Conservation (phyloP, 2,888 invertebrate genomes). For the Idaea biselata region DNA sequence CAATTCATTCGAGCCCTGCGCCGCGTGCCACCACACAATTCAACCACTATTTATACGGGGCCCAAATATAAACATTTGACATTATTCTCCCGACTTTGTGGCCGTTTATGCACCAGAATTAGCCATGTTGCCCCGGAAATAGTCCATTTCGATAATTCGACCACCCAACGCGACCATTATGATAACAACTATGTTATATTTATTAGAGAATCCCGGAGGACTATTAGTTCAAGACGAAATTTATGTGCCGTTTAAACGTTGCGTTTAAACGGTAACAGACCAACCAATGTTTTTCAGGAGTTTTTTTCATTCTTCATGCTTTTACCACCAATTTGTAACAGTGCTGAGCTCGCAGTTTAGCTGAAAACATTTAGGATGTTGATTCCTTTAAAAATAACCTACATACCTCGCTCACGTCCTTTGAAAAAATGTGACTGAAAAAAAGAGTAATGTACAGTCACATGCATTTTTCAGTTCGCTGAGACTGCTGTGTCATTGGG, state of each 20-base stretch:
- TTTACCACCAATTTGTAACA: conserved; percentile 20
- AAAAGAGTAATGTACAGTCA: conserved; percentile 47
- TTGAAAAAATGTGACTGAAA: conserved; percentile 36
- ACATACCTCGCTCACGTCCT: conserved; percentile 32
- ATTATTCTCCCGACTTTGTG: conserved; percentile 52
- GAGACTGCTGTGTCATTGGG: conserved; percentile 38
- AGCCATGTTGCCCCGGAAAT: conserved; percentile 40
- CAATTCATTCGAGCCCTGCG: conserved; percentile 63
- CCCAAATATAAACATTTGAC: conserved; percentile 65
- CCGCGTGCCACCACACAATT: conserved; percentile 55
- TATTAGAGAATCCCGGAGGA: background rate
- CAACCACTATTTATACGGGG: conserved; percentile 61
- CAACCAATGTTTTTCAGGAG: background rate
- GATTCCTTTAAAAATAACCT: conserved; percentile 26
- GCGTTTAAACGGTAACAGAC: background rate
- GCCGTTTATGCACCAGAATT: conserved; percentile 35
- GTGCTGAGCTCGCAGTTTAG: conserved; percentile 15
- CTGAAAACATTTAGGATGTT: conserved; percentile 21
- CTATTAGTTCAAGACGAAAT: background rate
- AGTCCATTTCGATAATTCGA: conserved; percentile 40
- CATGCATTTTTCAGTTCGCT: conserved; percentile 46
- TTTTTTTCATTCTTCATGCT: conserved; percentile 13
- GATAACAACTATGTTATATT: conserved; percentile 8
- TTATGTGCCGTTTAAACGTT: background rate
- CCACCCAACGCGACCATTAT: conserved; percentile 24